Conservation (phyloP, 2,888 invertebrate species). For the Linyphia triangularis region DNA sequence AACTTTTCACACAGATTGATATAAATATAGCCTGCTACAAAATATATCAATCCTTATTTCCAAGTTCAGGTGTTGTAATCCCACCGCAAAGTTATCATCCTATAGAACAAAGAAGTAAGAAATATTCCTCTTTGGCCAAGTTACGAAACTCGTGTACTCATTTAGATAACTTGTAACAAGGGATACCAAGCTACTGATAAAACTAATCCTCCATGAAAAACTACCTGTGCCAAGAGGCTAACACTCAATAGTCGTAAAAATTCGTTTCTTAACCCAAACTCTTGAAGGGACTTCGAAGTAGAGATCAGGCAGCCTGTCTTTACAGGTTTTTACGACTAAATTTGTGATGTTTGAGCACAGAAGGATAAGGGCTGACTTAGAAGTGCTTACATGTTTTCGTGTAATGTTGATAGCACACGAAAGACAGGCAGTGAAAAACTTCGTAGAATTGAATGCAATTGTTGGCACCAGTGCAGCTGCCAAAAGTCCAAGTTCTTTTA, state of each 20-base stretch:
- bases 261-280: slow-evolving; percentile 13
- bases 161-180: slow-evolving; percentile 73
- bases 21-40: too few species aligned
- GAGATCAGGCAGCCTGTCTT: slow-evolving; percentile 29
- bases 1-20: too few species aligned
- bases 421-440: slow-evolving; percentile 29
- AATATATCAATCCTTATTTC: too few species aligned
- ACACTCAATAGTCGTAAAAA: slow-evolving; percentile 73
- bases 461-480: not conserved
- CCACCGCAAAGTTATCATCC: too few species aligned
- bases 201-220: slow-evolving; percentile 73
- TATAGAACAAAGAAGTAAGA: too few species aligned
- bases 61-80: too few species aligned
- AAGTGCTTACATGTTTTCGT: slow-evolving; percentile 24
- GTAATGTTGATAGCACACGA: slow-evolving; percentile 47
- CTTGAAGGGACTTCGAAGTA: slow-evolving; percentile 43
- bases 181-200: slow-evolving; percentile 63
- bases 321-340: slow-evolving; percentile 67
- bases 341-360: slow-evolving; percentile 6
- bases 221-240: slow-evolving; percentile 52
- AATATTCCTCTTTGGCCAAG: slow-evolving; percentile 11
- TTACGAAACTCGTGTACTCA: slow-evolving; percentile 60
- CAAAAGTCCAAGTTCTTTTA: too few species aligned
- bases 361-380: slow-evolving; percentile 1
- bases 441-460: slow-evolving; percentile 38